Base-by-base conservation (phyloP, 1,140 invertebrate species). In the Drosophila nikananu region DNA sequence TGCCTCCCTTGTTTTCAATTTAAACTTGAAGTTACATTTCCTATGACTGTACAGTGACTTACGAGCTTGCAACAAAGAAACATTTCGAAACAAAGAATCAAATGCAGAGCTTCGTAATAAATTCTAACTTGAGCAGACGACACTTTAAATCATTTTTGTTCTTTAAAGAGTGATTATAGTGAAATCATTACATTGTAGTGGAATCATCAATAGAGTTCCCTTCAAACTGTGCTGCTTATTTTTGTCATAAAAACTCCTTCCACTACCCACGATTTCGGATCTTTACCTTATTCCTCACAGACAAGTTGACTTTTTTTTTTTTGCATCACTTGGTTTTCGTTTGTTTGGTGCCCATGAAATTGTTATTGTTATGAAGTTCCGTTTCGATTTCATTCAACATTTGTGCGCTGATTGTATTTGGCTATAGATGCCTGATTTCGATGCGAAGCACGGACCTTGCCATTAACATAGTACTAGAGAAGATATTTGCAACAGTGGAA, bases 401-500 rank as follows among this genome's bases (percentile, higher is more conserved):
- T 37, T 73, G 44, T 23, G 42, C 51, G 30, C 39, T 46, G 67
- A 32, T 68, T 39, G 54, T 42, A 37, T 72, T 59, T 13, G 74
- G 51, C 37, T 49, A 63, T 48, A 42, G 44, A 71, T 63, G 52
- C 37, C 39, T 71, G 58, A 44, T 61, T 62, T 51, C 58, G 19
- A 68, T 77, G 59, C 64, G 3, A 51, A 15, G 13, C 62, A 57
- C 37, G 79, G 32, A 44, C 25, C 42, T 46, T 13, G 13, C 37
- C 17, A 21, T 35, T 5, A 51, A 59, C 32, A 35, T 37, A 60
- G 21, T 65, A 25, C 17, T 58, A 13, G 23, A 6, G 13, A n/a
- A 65, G 44, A 62, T 64, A 71, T 79, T 86, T 80, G 73, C 70
- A 81, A 84, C 80, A 81, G 70, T 75, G 80, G 72, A 83, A 67